Conservation (phyloP, 2,888 invertebrate species). For the Creontiades dilutus region DNA sequence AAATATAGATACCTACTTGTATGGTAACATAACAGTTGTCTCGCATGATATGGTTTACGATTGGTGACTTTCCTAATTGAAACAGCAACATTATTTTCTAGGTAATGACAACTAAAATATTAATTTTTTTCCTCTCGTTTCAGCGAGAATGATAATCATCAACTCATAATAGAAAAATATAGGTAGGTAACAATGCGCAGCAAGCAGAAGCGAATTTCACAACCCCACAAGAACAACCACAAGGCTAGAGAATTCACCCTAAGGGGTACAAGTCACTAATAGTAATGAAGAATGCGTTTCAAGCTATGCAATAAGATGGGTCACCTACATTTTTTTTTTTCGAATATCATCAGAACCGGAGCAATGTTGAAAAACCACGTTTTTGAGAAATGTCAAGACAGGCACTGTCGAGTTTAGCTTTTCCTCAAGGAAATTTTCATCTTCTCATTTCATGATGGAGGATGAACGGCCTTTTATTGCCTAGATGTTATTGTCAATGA, state of each 20-base stretch:
- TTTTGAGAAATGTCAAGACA: conserved; percentile 7
- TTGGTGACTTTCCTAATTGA: conserved; percentile 39
- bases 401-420: background rate
- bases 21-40: conserved; percentile 34
- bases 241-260: conserved; percentile 50
- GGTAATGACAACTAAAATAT: conserved; percentile 5
- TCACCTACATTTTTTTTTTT: background rate
- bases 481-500: conserved; percentile 48
- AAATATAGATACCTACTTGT: conserved; percentile 2
- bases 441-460: conserved; percentile 9
- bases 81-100: conserved; percentile 15
- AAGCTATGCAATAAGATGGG: conserved; percentile 33
- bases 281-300: conserved; percentile 51
- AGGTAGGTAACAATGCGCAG: conserved; percentile 55
- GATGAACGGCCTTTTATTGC: conserved; percentile 42
- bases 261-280: conserved; percentile 57
- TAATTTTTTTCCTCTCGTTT: background rate
- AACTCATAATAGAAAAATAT: conserved; percentile 12
- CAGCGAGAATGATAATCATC: background rate
- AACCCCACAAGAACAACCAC: conserved; percentile 73
- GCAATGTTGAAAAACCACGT: background rate
- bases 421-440: background rate
- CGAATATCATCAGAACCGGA: conserved; percentile 22
- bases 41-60: conserved; percentile 34
- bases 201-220: conserved; percentile 75